Evolutionary conservation across 2,888 invertebrate genomes (phyloP).

Genomic region (Tiliacea citrago): DNA sequence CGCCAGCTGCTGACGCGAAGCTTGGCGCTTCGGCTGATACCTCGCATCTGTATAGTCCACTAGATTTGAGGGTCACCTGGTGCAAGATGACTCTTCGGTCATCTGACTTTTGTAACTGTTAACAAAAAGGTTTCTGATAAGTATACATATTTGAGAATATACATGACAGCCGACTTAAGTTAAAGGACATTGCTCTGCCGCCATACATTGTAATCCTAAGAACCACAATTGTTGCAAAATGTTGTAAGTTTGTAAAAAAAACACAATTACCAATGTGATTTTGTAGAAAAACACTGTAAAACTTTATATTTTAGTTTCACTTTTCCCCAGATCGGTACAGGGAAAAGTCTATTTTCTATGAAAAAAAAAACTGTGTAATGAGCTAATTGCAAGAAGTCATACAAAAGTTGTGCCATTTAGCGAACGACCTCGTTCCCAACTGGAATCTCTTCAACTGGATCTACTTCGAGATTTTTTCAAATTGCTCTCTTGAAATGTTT

Average conservation of each 20-base stretch:
- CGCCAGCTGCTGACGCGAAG: constrained; percentile 94
- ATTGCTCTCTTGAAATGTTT: constrained; percentile 42
- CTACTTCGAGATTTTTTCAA: constrained; percentile 28
- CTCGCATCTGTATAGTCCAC: constrained; percentile 94
- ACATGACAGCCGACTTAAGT: background rate
- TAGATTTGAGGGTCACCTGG: constrained; percentile 93
- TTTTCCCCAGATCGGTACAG: background rate
- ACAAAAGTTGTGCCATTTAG: constrained; percentile 53
- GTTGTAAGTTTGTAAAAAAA: background rate
- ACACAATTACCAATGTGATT: background rate
- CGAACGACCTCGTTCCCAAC: constrained; percentile 28
- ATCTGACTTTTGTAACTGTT: constrained; percentile 93
- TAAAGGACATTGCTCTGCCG: background rate
- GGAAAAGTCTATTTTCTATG: constrained; percentile 3
- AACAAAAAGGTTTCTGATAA: constrained; percentile 16
- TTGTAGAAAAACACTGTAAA: background rate
- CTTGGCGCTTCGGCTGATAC: constrained; percentile 95
- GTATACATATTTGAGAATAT: background rate
- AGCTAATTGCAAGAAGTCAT: constrained; percentile 58
- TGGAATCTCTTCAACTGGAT: constrained; percentile 23
- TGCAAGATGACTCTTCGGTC: constrained; percentile 92
- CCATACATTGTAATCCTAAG: too few species aligned
- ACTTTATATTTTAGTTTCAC: constrained; percentile 12
- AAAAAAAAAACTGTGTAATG: constrained; percentile 34
- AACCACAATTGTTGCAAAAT: background rate